Conservation (phyloP, 2,888 invertebrate species). For the Drosophila meridiana region DNA sequence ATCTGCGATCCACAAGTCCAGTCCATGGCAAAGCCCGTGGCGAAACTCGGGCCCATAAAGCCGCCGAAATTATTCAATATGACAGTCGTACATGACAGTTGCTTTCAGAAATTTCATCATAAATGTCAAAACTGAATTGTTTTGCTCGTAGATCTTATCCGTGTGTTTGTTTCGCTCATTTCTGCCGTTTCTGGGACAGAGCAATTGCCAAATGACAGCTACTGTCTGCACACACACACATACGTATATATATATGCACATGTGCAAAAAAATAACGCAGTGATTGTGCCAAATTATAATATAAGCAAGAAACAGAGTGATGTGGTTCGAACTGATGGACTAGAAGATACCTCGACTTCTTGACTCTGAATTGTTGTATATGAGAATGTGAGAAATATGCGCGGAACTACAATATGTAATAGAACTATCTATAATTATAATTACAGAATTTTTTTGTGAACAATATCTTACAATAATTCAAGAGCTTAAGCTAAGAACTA, state of each 20-base stretch:
- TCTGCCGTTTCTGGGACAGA: slow-evolving; percentile 42
- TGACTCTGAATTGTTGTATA: neutral
- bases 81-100: slow-evolving; percentile 78
- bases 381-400: neutral
- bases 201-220: slow-evolving; percentile 30
- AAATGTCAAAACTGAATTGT: slow-evolving; percentile 79
- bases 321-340: too few relatives aligned
- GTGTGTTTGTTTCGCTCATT: slow-evolving; percentile 32
- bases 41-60: slow-evolving; percentile 47
- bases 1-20: neutral
- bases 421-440: too few relatives aligned
- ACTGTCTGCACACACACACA: slow-evolving; percentile 22
- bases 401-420: too few relatives aligned
- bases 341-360: neutral
- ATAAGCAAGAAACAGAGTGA: neutral
- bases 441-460: too few relatives aligned
- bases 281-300: slow-evolving; percentile 62
- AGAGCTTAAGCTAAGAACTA: too few relatives aligned
- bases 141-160: slow-evolving; percentile 79
- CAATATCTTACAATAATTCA: too few relatives aligned
- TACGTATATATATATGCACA: neutral
- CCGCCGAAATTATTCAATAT: slow-evolving; percentile 75
- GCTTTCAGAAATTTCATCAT: slow-evolving; percentile 78
- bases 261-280: slow-evolving; percentile 17
- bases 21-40: slow-evolving; percentile 22